These are phyloP conservation scores for Clarias pachynema DNA, from an alignment of 2,797 vertebrate species.

Conservation along the genomic window DNA sequence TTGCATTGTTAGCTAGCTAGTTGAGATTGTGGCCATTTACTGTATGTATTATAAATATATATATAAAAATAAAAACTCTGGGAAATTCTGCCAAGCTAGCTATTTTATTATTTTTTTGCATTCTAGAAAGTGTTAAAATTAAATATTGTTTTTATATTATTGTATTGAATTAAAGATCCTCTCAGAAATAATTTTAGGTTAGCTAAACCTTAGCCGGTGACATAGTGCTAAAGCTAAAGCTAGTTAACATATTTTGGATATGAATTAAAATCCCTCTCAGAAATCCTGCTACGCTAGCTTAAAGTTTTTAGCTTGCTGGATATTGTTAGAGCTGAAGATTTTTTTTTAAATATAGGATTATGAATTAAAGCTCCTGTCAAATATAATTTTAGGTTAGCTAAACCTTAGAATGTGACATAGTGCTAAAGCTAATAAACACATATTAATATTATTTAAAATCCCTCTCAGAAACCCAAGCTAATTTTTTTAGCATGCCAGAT, in stretches of 20 bases:
- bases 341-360: background rate
- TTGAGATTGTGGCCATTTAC: background rate
- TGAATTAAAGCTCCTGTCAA: background rate
- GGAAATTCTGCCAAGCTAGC: background rate
- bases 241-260: background rate
- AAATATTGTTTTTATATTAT: background rate
- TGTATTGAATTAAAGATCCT: background rate
- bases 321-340: background rate
- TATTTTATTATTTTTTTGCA: background rate
- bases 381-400: background rate
- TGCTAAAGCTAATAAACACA: background rate
- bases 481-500: too few species aligned
- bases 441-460: background rate
- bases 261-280: background rate
- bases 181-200: background rate
- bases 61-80: background rate
- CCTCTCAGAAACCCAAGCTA: too few species aligned
- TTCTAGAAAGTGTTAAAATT: background rate
- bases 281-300: background rate
- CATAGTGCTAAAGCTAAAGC: background rate
- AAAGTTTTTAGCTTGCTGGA: background rate
- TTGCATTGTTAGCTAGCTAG: background rate
- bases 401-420: background rate
- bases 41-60: too few species aligned
- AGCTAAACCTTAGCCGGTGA: background rate